These are phyloP conservation scores for Leptonema lineaticorne DNA, from an alignment of 1,140 invertebrate genomes.

Conservation along the genomic window DNA sequence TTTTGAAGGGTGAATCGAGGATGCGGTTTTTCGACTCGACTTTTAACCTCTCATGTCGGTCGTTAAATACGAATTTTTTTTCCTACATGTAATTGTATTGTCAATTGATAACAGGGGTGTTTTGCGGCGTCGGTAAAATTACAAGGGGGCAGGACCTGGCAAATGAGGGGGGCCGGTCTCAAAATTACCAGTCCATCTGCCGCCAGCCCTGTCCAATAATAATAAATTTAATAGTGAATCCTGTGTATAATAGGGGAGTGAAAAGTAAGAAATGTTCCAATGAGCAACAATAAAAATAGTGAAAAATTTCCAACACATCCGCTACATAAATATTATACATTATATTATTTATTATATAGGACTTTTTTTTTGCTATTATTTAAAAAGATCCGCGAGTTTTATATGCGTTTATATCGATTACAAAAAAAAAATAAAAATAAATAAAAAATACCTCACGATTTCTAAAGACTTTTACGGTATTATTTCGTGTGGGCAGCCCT, in stretches of 20 bases:
- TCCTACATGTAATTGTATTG: slow-evolving; percentile 6
- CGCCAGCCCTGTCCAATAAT: neutral
- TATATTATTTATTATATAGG: too few relatives aligned
- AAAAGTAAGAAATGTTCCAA: too few relatives aligned
- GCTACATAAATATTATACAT: too few relatives aligned
- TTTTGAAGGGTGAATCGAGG: slow-evolving; percentile 8
- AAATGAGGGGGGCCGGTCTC: slow-evolving; percentile 12
- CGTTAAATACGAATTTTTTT: neutral
- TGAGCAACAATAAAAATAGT: too few relatives aligned
- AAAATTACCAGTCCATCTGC: slow-evolving; percentile 8
- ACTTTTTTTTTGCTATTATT: too few relatives aligned
- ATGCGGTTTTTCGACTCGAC: neutral
- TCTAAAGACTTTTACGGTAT: neutral
- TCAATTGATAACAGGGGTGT: slow-evolving; percentile 3
- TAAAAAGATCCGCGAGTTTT: too few relatives aligned
- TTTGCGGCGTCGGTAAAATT: neutral
- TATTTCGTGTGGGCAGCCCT: neutral
- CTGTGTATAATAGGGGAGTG: too few relatives aligned
- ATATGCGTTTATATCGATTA: too few relatives aligned
- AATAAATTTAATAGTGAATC: too few relatives aligned
- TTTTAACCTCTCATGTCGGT: neutral
- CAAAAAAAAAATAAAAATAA: too few relatives aligned
- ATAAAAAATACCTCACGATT: neutral
- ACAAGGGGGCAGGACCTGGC: neutral
- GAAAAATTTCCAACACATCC: too few relatives aligned